Base-by-base conservation (phyloP, 2,888 invertebrate genomes). In the Lomographa bimaculata region DNA sequence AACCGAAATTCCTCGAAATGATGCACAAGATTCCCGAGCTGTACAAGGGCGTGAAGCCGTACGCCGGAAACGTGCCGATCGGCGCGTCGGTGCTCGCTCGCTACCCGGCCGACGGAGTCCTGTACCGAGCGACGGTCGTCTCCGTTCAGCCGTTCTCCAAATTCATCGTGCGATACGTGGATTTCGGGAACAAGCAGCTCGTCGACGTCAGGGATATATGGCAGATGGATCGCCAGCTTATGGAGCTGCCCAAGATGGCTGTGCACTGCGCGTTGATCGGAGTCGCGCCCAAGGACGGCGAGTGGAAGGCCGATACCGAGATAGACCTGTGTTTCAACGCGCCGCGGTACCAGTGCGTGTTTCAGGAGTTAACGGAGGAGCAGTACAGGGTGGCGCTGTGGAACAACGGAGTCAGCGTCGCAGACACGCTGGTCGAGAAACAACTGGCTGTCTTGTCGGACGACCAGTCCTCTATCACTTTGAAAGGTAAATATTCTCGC, bases 131-230 rank as follows among this genome's bases (percentile, higher is more conserved):
- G 0, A 91, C 91, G 17, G 82, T 95, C 0, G 66, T 92, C 0
- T 89, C 92, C 1, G 85, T 90, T 23, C 91, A 91, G 42, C 89
- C 91, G 47, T 75, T 87, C 21, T 89, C 90, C 1, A 91, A 92
- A 54, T 92, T 92, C 68, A 90, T 92, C 38, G 93, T 96, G 0
- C 90, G 91, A 11, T 95, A 94, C 62, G 90, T 96, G 0, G 96
- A 96, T 73, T 95, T 94, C 57, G 96, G 96, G 1, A 95, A 95
- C 60, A 90, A 90, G 37, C 91, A 92, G 20, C 79, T 91, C 0
- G 93, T 95, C 0, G 90, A 91, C 25, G 82, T 86, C 0, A 89
- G 81, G 43, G 92, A 94, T 55, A 91, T 95, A 10, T 95, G 93
- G 91, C 91, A 92, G 30, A 81, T 95, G 41, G 94, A 95, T 54